phyloP scores from a whole-genome alignment of 2,797 vertebrate genomes.

The Periparus ater region DNA sequence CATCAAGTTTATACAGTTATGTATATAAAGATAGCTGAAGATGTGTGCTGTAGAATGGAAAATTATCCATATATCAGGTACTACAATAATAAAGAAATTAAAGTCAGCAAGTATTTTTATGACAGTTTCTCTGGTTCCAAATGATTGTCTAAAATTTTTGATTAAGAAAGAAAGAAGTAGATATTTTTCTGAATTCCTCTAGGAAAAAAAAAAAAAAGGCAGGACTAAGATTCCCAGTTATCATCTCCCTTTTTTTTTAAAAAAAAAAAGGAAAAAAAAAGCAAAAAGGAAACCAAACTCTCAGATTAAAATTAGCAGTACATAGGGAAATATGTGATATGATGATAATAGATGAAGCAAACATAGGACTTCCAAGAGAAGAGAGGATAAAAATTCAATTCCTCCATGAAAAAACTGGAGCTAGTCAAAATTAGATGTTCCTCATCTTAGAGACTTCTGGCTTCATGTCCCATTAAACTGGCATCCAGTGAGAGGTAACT shows the following conservation, averaged over 20 bases:
- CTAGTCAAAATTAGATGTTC: background rate
- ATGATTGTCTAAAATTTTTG: background rate
- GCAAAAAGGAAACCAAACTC: background rate
- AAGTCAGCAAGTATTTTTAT: background rate
- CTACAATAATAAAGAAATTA: background rate
- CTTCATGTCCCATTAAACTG: background rate
- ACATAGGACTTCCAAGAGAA: background rate
- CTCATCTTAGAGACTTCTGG: background rate
- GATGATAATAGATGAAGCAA: background rate
- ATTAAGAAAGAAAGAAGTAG: background rate
- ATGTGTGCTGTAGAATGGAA: background rate
- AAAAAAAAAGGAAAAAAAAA: rapidly evolving
- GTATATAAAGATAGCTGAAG: background rate
- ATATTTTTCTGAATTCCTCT: background rate
- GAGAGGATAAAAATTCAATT: background rate
- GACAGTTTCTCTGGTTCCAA: background rate
- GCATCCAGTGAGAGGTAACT: background rate
- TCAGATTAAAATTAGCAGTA: background rate
- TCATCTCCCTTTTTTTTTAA: background rate
- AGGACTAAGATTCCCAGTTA: background rate
- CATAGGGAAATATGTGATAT: background rate
- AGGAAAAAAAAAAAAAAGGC: rapidly evolving
- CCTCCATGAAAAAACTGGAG: background rate
- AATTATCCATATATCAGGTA: background rate
- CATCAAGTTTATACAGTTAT: background rate